Conservation (phyloP, 2,113 vertebrate genomes). For the Marcusenius ussheri region DNA sequence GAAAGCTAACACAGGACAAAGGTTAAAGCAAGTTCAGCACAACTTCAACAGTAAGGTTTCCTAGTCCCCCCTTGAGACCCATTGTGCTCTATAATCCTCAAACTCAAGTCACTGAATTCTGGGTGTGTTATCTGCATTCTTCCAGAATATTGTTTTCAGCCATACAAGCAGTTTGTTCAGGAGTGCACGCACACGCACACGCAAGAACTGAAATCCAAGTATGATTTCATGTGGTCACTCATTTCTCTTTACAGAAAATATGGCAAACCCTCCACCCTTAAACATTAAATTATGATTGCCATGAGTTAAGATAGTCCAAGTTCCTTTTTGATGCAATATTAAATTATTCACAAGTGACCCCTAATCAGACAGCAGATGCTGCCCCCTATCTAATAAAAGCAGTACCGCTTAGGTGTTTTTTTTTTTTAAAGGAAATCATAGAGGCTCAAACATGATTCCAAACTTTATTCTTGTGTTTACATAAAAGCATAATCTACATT, state of each 20-base stretch:
- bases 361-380: not conserved
- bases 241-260: not conserved
- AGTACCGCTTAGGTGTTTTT: not conserved
- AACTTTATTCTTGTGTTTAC: constrained; percentile 28
- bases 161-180: not conserved
- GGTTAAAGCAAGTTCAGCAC: not conserved
- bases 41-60: not conserved
- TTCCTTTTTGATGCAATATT: not conserved
- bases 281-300: not conserved
- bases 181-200: not conserved
- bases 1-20: not conserved
- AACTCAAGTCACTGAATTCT: not conserved
- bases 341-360: not conserved
- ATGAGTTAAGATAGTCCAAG: not conserved
- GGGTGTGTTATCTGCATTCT: not conserved
- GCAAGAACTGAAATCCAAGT: not conserved
- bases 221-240: not conserved
- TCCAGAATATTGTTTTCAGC: not conserved
- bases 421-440: not conserved
- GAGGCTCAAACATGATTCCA: constrained; percentile 11
- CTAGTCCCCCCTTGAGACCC: not conserved
- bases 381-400: not conserved
- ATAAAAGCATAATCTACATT: constrained; percentile 29
- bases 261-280: not conserved
- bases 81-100: not conserved